Conservation (phyloP, 2,797 vertebrate species). For the Dendrocincla fuliginosa region DNA sequence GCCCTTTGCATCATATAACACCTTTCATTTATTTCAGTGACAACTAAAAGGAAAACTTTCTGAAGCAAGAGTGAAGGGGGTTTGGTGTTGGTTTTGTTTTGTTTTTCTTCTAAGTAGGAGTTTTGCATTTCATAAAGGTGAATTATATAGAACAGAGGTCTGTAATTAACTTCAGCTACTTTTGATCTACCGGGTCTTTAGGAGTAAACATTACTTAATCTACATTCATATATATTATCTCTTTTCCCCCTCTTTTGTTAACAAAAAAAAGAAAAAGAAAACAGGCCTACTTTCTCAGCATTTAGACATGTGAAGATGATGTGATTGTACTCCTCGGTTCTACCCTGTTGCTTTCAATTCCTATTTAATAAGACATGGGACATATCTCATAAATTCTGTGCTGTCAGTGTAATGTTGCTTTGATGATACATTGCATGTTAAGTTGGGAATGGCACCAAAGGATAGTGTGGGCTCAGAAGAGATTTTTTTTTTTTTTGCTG, state of each 20-base stretch:
- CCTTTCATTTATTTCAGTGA: not conserved
- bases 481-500: not conserved
- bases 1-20: not conserved
- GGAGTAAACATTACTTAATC: not conserved
- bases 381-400: slow-evolving; percentile 55
- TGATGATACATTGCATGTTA: slow-evolving; percentile 26
- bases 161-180: not conserved
- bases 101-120: not conserved
- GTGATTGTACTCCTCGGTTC: slow-evolving; percentile 30
- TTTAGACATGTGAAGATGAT: not conserved
- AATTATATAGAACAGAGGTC: not conserved
- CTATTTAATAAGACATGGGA: slow-evolving; percentile 16
- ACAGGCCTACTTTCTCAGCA: not conserved
- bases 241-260: not conserved
- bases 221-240: not conserved
- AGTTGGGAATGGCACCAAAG: slow-evolving; percentile 49
- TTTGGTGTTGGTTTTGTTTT: not conserved
- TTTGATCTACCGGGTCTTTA: not conserved
- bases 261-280: not conserved
- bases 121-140: not conserved
- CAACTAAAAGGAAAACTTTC: not conserved
- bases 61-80: not conserved
- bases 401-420: slow-evolving; percentile 43
- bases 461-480: not conserved
- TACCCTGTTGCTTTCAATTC: slow-evolving; percentile 58